Evolutionary conservation across 2,888 invertebrate genomes (phyloP), one percentile per base, ranked within the genome.

Genomic region (Drosophila melanosoma): DNA sequence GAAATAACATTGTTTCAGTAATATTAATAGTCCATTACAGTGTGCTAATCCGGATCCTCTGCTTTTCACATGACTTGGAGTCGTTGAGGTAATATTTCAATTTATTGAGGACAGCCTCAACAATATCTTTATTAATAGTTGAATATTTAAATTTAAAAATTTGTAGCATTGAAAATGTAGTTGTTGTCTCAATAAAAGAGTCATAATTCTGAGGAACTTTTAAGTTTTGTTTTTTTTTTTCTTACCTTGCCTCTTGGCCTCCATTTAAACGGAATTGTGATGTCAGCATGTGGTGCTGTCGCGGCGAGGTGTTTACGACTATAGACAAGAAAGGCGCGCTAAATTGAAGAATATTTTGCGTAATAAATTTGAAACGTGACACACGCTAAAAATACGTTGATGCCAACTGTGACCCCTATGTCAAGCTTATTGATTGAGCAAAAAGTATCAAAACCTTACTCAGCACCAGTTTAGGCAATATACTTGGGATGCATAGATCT

Each of bases 281-380:
- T 72, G 79, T 72, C 80, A 76, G 80, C 79, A 79, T 72, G 49
- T 76, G 79, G 72, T 66, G 69, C 49, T 67, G 61, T 62, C 61
- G 79, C 54, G 61, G 69, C 58, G 26, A 73, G 77, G 74, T 74
- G 79, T 69, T 74, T 67, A 57, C 72, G 63, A 51, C 53, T 54
- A 60, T 61, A 61, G 74, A 74, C 65, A 49, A 64, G 70, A 60
- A 56, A 71, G 72, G 72, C 69, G 69, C 73, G 79, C 83, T 83
- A 85, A 85, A 87, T 90, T 83, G 79, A 87, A 87, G 85, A 83
- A 80, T 83, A 85, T 85, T 71, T 76, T 81, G 73, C 76, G 82
- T 82, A 89, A 89, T 89, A 90, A 85, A 89, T 90, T 90, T 89
- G 81, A 80, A 75, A 90, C 89, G 89, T 89, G 89, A 87, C 80